These are phyloP conservation scores for Channallabes apus DNA, from an alignment of 2,797 vertebrate genomes.

Conservation along the genomic window DNA sequence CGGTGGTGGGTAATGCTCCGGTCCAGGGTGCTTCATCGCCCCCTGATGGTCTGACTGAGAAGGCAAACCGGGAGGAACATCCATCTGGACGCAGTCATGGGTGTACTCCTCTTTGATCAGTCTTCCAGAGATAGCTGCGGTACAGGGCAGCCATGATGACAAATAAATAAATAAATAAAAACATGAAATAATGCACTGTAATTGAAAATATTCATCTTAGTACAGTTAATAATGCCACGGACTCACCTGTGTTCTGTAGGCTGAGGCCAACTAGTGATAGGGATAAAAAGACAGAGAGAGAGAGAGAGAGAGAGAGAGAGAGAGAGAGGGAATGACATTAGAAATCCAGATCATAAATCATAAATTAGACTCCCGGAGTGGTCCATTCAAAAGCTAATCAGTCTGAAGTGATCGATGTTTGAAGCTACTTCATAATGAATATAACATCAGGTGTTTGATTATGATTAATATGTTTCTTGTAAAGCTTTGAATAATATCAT, in stretches of 20 bases:
- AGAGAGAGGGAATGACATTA: background rate
- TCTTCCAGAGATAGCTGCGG: constrained; percentile 57
- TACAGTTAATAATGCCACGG: background rate
- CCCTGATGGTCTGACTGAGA: constrained; percentile 67
- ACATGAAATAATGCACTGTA: background rate
- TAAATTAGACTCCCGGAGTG: background rate
- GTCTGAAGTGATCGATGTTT: background rate
- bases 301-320: background rate
- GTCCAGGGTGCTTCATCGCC: constrained; percentile 63
- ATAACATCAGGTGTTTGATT: background rate
- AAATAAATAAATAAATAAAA: background rate
- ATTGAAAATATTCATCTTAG: background rate
- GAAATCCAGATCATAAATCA: background rate
- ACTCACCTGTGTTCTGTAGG: constrained; percentile 63
- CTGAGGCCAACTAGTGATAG: constrained; percentile 58
- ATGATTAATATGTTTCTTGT: too few relatives aligned
- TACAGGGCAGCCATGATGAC: background rate
- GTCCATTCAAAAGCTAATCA: background rate
- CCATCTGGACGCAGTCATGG: constrained; percentile 78
- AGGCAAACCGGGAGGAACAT: constrained; percentile 67
- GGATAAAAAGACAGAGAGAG: background rate
- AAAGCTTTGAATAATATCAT: background rate
- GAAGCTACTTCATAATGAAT: background rate
- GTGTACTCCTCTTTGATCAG: constrained; percentile 80
- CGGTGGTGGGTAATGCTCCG: constrained; percentile 66